A percentile compares a stretch with the other conserved stretches of the same genome.
These are phyloP conservation scores for Monochamus saltuarius DNA, from an alignment of 1,140 invertebrate species.

Conservation along the genomic window DNA sequence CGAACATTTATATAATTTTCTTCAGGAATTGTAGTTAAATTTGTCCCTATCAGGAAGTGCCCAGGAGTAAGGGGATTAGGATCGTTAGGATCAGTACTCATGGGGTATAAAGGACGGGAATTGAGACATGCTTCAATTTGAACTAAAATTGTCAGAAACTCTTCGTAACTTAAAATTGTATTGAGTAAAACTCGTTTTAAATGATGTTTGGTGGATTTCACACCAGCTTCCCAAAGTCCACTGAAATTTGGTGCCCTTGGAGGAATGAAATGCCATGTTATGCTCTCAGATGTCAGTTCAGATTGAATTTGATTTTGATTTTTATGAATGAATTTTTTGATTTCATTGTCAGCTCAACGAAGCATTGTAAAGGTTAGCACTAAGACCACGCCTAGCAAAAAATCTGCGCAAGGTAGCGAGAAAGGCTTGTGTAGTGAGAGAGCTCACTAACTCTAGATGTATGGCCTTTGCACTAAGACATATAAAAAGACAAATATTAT, in stretches of 20 bases:
- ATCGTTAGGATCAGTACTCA: constrained; percentile 34
- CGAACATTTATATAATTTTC: neutral
- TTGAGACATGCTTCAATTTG: constrained; percentile 31
- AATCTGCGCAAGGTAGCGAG: constrained; percentile 40
- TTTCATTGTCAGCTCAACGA: constrained; percentile 18
- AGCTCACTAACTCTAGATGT: constrained; percentile 46
- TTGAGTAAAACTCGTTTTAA: neutral
- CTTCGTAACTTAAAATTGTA: neutral
- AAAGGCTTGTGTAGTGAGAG: constrained; percentile 34
- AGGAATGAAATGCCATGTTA: neutral
- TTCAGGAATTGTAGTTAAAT: constrained; percentile 12
- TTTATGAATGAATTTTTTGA: constrained; percentile 14
- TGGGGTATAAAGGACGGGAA: constrained; percentile 31
- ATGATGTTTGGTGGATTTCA: neutral
- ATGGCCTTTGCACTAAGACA: constrained; percentile 44
- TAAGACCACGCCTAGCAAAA: constrained; percentile 32
- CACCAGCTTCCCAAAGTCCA: neutral
- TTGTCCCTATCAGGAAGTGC: constrained; percentile 36
- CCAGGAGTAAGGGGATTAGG: constrained; percentile 26
- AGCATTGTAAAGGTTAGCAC: constrained; percentile 29
- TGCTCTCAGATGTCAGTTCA: neutral
- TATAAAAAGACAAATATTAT: constrained; percentile 43
- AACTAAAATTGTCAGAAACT: constrained; percentile 24
- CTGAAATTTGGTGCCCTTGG: neutral
- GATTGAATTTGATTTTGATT: neutral